Base-by-base conservation (phyloP, 2,888 invertebrate species). In the Apomyelois bistriatella region DNA sequence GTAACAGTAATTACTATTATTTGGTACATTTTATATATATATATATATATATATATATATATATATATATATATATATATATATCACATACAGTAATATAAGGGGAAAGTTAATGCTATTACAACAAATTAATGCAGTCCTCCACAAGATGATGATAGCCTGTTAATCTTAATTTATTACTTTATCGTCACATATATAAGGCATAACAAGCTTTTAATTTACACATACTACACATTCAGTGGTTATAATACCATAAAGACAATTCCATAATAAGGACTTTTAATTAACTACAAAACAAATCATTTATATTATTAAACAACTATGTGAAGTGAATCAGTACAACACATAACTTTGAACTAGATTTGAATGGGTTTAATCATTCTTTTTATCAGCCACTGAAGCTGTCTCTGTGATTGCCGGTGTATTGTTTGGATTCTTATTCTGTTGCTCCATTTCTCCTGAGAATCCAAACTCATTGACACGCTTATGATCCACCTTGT, bases 381-480 rank as follows among this genome's bases (percentile, higher is more conserved):
- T 88, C 62, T 90, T 90, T 68, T 90, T 90, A 67, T 89, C 87
- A 48, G 69, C 65, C 50, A 71, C 58, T 61, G 75, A 63, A 59
- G 75, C 77, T 47, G 66, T 58, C 60, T 79, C 83, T 42, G 82
- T 77, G 51, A 90, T 82, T 42, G 88, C 85, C 17, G 79, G 74
- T 43, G 74, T 69, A 71, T 76, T 82, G 40, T 78, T 79, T 12
- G 65, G 60, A 60, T 72, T 65, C 55, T 86, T 76, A 68, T 91
- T 74, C 60, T 93, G 91, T 43, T 93, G 91, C 62, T 95, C 93
- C 95, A 97, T 97, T 79, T 98, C 98, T 38, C 95, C 97, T 40
- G 97, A 96, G 80, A 96, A 98, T n/a, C 99, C 99, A 90, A 97
- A 99, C 82, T 99, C 99, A 84, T 99, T 99, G 52, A 98, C 94